A percentile compares a stretch with the other conserved stretches of the same genome.
These are phyloP conservation scores for Battus philenor DNA, from an alignment of 1,140 invertebrate genomes.

Conservation along the genomic window DNA sequence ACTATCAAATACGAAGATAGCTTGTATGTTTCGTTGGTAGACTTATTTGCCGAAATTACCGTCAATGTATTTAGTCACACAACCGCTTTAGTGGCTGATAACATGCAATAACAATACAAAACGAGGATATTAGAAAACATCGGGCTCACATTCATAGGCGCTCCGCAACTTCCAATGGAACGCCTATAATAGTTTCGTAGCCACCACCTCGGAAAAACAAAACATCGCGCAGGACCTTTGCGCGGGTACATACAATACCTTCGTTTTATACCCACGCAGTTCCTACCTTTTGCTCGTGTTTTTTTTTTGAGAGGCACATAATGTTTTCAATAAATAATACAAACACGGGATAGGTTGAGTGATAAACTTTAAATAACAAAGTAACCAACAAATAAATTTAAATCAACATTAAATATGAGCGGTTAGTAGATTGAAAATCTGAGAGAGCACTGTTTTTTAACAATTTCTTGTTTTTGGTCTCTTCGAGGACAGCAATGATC, in stretches of 20 bases:
- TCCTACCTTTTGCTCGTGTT: slow-evolving; percentile 43
- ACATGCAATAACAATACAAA: slow-evolving; percentile 53
- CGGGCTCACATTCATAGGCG: slow-evolving; percentile 47
- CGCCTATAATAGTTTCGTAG: slow-evolving; percentile 45
- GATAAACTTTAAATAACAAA: no score
- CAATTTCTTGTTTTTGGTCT: neutral
- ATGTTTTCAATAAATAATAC: slow-evolving; percentile 35
- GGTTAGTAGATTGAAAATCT: neutral
- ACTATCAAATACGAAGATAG: slow-evolving; percentile 39
- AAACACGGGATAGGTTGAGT: no score
- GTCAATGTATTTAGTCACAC: slow-evolving; percentile 42
- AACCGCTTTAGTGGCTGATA: slow-evolving; percentile 44
- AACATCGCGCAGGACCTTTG: slow-evolving; percentile 47
- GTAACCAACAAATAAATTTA: no score
- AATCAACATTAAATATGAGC: slow-evolving; percentile 5
- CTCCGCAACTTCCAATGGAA: slow-evolving; percentile 69
- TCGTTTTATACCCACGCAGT: slow-evolving; percentile 57
- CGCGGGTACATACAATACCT: slow-evolving; percentile 53
- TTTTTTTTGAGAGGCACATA: slow-evolving; percentile 56
- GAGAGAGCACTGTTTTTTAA: neutral
- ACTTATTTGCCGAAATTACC: slow-evolving; percentile 35
- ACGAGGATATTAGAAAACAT: slow-evolving; percentile 49
- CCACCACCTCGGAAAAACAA: slow-evolving; percentile 51
- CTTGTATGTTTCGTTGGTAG: slow-evolving; percentile 27
- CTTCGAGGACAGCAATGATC: slow-evolving; percentile 13